Evolutionary conservation across 2,797 vertebrate genomes (phyloP), one percentile per base, ranked within the genome.

Genomic region (Gorsachius magnificus): DNA sequence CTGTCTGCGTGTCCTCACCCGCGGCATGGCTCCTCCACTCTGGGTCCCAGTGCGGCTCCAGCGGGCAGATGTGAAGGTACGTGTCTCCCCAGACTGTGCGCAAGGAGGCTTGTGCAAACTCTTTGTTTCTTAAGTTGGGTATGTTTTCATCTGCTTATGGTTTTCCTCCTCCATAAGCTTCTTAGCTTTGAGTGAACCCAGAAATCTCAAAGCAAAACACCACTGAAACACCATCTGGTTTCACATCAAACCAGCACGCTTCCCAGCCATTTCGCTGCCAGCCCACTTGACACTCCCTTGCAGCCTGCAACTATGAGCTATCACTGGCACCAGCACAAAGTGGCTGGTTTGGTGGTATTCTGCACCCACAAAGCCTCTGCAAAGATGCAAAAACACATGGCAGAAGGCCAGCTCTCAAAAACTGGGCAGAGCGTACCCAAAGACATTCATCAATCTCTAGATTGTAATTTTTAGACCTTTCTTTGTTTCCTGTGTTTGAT

Each of bases 191-290:
- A 94, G 50, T 0, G 6, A 91, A 76, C 54, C 46, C 89, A 95
- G 89, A 85, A 68, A 76, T 66, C 26, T 54, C 58, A 66, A 83
- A 93, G 87, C 76, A 92, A 96, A 95, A 89, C 77, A 84, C 43
- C 16, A 11, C 54, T 38, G 80, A 89, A 91, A 68, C 18, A 45
- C 95, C 95, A 92, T 83, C 95, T 95, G 96, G 50, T 90, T 95
- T 93, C 69, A 57, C 69, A 60, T 86, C 79, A 48, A 41, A 86
- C 18, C 71, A 57, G 60, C 28, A 13, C 1, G 2, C 54, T 90
- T 87, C 82, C 76, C 87, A 76, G 61, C 14, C 76, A 6, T 9
- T 70, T 36, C 38, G 51, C 24, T 87, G 89, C 84, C 94, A 95
- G 75, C 57, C 35, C 21, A 5, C 87, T 36, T 6, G n/a, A 75